Evolutionary conservation across 2,888 invertebrate genomes (phyloP).

Genomic region (Heterodera filipjevi): DNA sequence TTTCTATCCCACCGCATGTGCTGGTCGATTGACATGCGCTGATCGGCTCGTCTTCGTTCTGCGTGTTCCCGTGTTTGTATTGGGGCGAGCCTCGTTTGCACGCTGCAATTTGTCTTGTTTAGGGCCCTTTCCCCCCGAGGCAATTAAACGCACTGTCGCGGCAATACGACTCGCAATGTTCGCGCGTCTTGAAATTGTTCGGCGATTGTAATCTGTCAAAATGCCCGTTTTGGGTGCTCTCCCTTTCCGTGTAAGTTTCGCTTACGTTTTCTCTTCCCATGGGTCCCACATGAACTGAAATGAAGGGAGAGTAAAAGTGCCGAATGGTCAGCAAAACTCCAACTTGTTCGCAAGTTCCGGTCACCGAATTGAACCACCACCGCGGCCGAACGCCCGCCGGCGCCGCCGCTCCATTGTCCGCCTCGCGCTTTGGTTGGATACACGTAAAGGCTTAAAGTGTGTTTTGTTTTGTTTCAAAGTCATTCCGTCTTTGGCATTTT

Average conservation of each 20-base stretch:
- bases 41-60: slow-evolving; percentile 62
- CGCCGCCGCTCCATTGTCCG: slow-evolving; percentile 60
- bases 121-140: neutral
- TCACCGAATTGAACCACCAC: slow-evolving; percentile 64
- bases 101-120: slow-evolving; percentile 46
- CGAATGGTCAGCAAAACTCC: neutral
- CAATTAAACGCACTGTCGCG: slow-evolving; percentile 57
- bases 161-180: slow-evolving; percentile 64
- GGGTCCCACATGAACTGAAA: slow-evolving; percentile 63
- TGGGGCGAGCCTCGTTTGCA: slow-evolving; percentile 64
- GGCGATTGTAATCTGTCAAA: slow-evolving; percentile 53
- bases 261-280: slow-evolving; percentile 62
- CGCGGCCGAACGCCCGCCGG: slow-evolving; percentile 62
- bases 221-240: neutral
- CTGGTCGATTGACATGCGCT: slow-evolving; percentile 61
- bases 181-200: slow-evolving; percentile 65
- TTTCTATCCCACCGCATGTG: slow-evolving; percentile 47
- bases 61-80: slow-evolving; percentile 55
- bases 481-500: neutral
- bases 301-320: no score
- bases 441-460: slow-evolving; percentile 59
- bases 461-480: neutral
- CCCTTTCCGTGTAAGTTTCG: neutral
- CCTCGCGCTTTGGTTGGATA: slow-evolving; percentile 64
- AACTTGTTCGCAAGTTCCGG: slow-evolving; percentile 60